A percentile compares a stretch with the other conserved stretches of the same genome.
phyloP scores from a whole-genome alignment of 1,140 invertebrate species.

The Ruditapes philippinarum region DNA sequence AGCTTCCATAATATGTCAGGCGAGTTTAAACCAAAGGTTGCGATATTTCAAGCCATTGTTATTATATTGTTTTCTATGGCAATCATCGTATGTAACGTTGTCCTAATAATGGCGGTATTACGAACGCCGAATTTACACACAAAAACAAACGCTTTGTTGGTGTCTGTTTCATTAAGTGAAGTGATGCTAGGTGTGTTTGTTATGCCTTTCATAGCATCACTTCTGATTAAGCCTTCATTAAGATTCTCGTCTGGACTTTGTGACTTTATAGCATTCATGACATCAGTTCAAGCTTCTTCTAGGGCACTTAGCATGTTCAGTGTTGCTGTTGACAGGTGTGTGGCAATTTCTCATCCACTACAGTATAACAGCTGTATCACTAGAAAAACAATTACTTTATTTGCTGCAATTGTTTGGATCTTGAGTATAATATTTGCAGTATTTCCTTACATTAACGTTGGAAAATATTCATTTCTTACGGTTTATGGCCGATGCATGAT shows the following conservation, averaged over 20 bases:
- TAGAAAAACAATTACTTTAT: neutral
- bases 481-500: constrained; percentile 39
- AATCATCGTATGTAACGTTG: neutral
- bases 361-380: constrained; percentile 47
- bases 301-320: constrained; percentile 50
- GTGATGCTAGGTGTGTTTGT: neutral
- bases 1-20: neutral
- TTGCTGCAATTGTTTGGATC: constrained; percentile 2
- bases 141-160: constrained; percentile 37
- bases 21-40: neutral
- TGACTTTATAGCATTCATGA: constrained; percentile 44
- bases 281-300: constrained; percentile 28
- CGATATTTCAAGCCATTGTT: neutral
- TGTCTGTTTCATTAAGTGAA: constrained; percentile 42
- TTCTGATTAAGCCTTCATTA: neutral
- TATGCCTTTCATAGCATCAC: constrained; percentile 39
- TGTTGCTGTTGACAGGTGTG: constrained; percentile 46
- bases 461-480: constrained; percentile 4
- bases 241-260: neutral
- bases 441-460: constrained; percentile 8
- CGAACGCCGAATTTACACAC: constrained; percentile 41
- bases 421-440: constrained; percentile 41
- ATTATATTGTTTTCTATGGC: neutral
- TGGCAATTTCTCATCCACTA: constrained; percentile 44
- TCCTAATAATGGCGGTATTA: constrained; percentile 25